Base-by-base conservation (phyloP, 2,797 vertebrate genomes). In the Pelodytes ibericus region DNA sequence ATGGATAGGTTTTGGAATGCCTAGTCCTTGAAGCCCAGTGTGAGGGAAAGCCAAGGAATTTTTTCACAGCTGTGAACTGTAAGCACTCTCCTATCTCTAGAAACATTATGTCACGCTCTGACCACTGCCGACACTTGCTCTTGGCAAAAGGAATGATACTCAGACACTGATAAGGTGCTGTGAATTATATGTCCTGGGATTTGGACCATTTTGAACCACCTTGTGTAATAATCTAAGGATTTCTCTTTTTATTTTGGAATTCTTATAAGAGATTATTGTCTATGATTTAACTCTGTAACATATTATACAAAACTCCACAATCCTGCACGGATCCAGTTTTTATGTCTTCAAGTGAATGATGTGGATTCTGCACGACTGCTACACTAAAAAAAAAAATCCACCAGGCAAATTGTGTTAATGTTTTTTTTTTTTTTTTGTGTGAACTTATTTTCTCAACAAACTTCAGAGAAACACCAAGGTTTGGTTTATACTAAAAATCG, bases 21-120 rank as follows among this genome's bases (percentile, higher is more conserved):
- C 33, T 58, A 41, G 24, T 22, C 65, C 25, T 26, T 70, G 18
- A 39, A 62, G 51, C 25, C 51, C 64, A 61, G 16, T 26, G 25
- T 51, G 13, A 8, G 4, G 31, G 65, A 56, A 53, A 70, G 64
- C 24, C 66, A 70, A 30, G 31, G 27, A 69, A 70, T 76, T 41
- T 53, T n/a, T 76, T 39, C 31, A 57, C 66, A 57, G 74, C 74
- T 63, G 41, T 56, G 30, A 63, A 29, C 56, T 76, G 29, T 68
- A 61, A 68, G 31, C 64, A 27, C 24, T 27, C 24, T 22, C 59
- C 49, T 71, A 64, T 71, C 30, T 63, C 24, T 47, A 9, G 26
- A 41, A 75, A 13, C 31, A 58, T 77, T 63, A 77, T 44, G 49
- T 71, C 60, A 77, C 61, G 44, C 47, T 0, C 33, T 47, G 61